Conservation (phyloP, 2,888 invertebrate genomes). For the Bhutanitis thaidina region DNA sequence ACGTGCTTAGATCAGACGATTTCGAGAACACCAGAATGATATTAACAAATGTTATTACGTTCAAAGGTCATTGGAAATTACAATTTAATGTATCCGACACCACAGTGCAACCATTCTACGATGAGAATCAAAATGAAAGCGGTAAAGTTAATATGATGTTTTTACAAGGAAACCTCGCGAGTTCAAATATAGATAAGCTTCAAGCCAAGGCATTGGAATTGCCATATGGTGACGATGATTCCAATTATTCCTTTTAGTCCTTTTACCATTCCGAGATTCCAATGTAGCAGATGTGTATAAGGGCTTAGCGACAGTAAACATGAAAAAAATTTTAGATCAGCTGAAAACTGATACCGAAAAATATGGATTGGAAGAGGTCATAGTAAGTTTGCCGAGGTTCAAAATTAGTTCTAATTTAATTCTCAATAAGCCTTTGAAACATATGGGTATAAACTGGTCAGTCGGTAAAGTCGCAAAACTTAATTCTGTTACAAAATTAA, state of each 20-base stretch:
- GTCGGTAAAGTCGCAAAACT: constrained; percentile 76
- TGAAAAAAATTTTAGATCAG: constrained; percentile 69
- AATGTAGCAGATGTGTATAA: constrained; percentile 66
- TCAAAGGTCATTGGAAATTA: constrained; percentile 84
- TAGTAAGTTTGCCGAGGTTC: constrained; percentile 82
- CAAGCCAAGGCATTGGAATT: constrained; percentile 82
- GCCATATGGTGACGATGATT: constrained; percentile 77
- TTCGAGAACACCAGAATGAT: constrained; percentile 79
- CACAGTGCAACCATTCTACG: constrained; percentile 72
- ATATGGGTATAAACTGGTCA: constrained; percentile 86
- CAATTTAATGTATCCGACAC: constrained; percentile 82
- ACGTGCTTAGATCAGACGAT: constrained; percentile 65
- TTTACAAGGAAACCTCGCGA: constrained; percentile 77
- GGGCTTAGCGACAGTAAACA: constrained; percentile 59
- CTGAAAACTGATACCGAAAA: constrained; percentile 64
- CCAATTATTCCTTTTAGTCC: constrained; percentile 80
- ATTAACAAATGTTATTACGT: constrained; percentile 83
- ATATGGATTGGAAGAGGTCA: constrained; percentile 78
- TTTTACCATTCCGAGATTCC: constrained; percentile 79
- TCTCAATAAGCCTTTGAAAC: constrained; percentile 73
- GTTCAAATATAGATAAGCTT: constrained; percentile 71
- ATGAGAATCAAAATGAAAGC: constrained; percentile 67
- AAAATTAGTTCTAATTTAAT: constrained; percentile 78
- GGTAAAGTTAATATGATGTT: constrained; percentile 87
- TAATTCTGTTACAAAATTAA: constrained; percentile 63